Conservation (phyloP, 1,140 invertebrate genomes). For the Fragariocoptes setiger region DNA sequence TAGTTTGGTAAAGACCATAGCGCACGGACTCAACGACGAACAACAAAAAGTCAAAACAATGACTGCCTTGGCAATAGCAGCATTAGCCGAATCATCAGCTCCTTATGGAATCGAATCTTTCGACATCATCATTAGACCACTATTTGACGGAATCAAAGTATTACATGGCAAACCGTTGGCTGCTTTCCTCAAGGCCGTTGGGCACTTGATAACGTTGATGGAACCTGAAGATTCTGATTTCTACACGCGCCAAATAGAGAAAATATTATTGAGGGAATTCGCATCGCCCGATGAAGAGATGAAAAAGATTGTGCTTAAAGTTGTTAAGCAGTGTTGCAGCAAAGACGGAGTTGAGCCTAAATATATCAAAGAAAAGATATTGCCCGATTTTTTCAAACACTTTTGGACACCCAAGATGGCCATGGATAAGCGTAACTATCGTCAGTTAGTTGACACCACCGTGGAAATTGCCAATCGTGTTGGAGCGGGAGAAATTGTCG, state of each 20-base stretch:
- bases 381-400: conserved; percentile 95
- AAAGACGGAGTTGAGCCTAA: conserved; percentile 97
- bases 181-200: conserved; percentile 95
- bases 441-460: conserved; percentile 91
- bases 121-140: conserved; percentile 87
- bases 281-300: conserved; percentile 99
- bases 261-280: conserved; percentile 94
- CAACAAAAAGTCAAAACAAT: conserved; percentile 63
- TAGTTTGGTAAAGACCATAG: conserved; percentile 93
- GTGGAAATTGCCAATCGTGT: conserved; percentile 99
- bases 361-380: conserved; percentile 95
- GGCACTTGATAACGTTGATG: conserved; percentile 95
- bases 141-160: conserved; percentile 45
- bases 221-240: conserved; percentile 99
- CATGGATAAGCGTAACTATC: conserved; percentile 77
- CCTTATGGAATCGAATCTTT: conserved; percentile 99
- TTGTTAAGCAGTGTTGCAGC: conserved; percentile 99
- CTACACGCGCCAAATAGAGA: conserved; percentile 97
- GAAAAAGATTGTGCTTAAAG: conserved; percentile 99
- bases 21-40: conserved; percentile 51
- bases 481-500: conserved; percentile 90
- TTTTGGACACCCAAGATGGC: conserved; percentile 99
- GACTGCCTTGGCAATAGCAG: conserved; percentile 89
- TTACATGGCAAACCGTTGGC: conserved; percentile 36
- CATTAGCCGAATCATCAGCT: conserved; percentile 82